Conservation (phyloP, 2,113 vertebrate species). For the Tyrannus savana region DNA sequence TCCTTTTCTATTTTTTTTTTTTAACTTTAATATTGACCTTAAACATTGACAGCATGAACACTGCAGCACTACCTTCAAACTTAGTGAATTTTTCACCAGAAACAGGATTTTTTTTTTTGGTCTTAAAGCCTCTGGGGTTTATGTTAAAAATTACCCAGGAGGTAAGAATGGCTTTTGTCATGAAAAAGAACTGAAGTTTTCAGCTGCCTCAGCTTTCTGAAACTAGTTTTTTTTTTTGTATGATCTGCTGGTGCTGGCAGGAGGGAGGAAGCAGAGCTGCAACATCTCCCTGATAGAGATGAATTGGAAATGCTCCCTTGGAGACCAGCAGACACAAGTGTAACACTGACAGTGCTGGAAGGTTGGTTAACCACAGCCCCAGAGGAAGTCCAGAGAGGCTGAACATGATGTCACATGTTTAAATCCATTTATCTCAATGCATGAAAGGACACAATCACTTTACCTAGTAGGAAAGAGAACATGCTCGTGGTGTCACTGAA, state of each 20-base stretch:
- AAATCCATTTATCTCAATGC: not conserved
- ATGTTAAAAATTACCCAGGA: not conserved
- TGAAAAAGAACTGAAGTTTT: not conserved
- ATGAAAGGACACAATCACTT: not conserved
- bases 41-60: not conserved
- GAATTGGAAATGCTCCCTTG: not conserved
- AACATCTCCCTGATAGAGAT: not conserved
- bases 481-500: not conserved
- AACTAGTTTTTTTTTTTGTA: not conserved
- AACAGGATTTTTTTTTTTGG: accelerated
- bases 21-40: not conserved
- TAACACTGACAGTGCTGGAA: accelerated
- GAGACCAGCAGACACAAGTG: not conserved
- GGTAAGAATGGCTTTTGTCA: not conserved
- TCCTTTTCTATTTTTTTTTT: not conserved
- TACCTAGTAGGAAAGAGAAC: not conserved
- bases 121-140: not conserved
- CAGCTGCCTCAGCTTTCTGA: not conserved
- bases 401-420: not conserved
- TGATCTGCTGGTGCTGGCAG: not conserved
- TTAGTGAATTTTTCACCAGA: not conserved
- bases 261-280: not conserved
- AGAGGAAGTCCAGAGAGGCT: not conserved
- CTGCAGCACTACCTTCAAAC: not conserved
- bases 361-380: not conserved